Conservation (phyloP, 2,113 vertebrate species). For the Neolamprologus caudopunctatus region DNA sequence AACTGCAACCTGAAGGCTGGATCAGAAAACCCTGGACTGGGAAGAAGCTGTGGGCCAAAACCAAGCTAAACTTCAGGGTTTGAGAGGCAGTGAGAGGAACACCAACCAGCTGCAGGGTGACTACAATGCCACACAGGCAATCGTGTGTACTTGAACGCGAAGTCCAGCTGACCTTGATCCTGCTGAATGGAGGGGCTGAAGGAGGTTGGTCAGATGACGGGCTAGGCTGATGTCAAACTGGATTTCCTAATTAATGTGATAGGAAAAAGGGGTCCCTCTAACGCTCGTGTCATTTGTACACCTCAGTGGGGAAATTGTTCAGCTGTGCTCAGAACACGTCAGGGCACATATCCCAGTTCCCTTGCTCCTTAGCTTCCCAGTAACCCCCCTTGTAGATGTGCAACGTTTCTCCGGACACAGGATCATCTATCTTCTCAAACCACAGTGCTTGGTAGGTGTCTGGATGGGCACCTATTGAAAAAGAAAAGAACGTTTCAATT, state of each 20-base stretch:
- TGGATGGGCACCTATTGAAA: slow-evolving; percentile 66
- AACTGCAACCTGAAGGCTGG: not conserved
- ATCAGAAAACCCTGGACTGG: not conserved
- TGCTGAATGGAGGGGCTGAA: not conserved
- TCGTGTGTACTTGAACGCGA: not conserved
- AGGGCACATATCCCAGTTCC: slow-evolving; percentile 82
- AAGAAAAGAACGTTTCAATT: not conserved
- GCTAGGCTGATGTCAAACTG: not conserved
- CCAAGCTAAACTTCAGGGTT: not conserved
- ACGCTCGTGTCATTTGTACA: not conserved
- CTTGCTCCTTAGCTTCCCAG: slow-evolving; percentile 86
- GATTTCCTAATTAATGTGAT: not conserved
- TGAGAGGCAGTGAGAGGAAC: slow-evolving; percentile 12
- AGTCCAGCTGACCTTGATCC: not conserved
- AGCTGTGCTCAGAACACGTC: slow-evolving; percentile 78
- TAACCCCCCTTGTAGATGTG: slow-evolving; percentile 92
- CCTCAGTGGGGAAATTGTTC: not conserved
- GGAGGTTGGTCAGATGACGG: not conserved
- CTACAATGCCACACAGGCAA: not conserved
- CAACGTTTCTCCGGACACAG: slow-evolving; percentile 77
- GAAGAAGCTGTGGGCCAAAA: not conserved
- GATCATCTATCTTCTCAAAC: slow-evolving; percentile 85
- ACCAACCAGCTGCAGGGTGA: not conserved
- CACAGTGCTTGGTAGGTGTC: slow-evolving; percentile 87
- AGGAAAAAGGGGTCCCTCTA: not conserved